A percentile compares a stretch with the other conserved stretches of the same genome.
phyloP scores from a whole-genome alignment of 2,888 invertebrate species.

The Scaptomyza flava region DNA sequence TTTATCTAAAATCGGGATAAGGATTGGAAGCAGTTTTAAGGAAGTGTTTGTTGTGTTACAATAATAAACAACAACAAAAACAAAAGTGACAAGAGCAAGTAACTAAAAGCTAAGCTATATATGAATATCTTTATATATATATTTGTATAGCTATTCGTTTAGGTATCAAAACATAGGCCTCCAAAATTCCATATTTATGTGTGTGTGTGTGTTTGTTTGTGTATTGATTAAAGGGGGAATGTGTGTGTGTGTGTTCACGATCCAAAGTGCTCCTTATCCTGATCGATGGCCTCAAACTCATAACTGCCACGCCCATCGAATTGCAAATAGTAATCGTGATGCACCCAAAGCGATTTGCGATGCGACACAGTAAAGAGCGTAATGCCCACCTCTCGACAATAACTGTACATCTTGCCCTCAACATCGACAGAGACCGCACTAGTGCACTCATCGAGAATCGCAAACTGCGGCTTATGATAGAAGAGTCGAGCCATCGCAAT shows the following conservation, averaged over 20 bases:
- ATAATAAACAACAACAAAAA: slow-evolving; percentile 2
- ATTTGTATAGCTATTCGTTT: neutral
- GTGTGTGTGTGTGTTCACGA: slow-evolving; percentile 86
- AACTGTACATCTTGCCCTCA: slow-evolving; percentile 98
- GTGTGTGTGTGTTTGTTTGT: neutral
- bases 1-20: slow-evolving; percentile 3
- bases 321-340: slow-evolving; percentile 97
- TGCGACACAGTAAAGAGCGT: slow-evolving; percentile 99
- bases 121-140: neutral
- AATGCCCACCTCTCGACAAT: slow-evolving; percentile 93
- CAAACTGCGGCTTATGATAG: slow-evolving; percentile 99
- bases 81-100: neutral
- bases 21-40: neutral
- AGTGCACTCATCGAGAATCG: slow-evolving; percentile 99
- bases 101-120: slow-evolving; percentile 9
- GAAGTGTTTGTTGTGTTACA: neutral
- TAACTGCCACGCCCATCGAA: slow-evolving; percentile 98
- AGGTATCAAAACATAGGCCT: slow-evolving; percentile 23
- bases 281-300: slow-evolving; percentile 94
- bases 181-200: slow-evolving; percentile 2
- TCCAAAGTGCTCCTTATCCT: slow-evolving; percentile 95
- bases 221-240: neutral
- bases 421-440: slow-evolving; percentile 99
- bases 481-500: slow-evolving; percentile 99
- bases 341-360: slow-evolving; percentile 97